Evolutionary conservation across 2,888 invertebrate species (phyloP), one percentile per base, ranked within the genome.

Genomic region (Dioctria linearis): DNA sequence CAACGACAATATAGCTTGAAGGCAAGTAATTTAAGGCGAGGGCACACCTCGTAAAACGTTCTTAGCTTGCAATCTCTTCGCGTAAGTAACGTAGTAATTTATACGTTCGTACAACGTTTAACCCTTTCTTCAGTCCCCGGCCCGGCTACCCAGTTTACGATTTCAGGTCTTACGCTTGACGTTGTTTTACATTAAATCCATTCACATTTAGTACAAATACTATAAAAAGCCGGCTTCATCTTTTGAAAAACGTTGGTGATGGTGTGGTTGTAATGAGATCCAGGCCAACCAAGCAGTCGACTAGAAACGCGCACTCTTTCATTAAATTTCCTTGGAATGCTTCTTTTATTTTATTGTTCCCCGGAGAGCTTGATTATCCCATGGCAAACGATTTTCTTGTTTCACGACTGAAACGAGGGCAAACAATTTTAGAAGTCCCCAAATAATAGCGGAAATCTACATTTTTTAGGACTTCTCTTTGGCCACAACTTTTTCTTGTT

Each of bases 291-390:
- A 63, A 63, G 73, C 59, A 46, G 25, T 75, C 73, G 42, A 59
- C 73, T 42, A 43, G 73, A 42, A 59, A 67, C 43, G 54, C 73
- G 54, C 43, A 59, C 43, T 59, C 59, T 75, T 75, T 75, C 73
- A 75, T 75, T 75, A 75, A 75, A 75, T 59, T 75, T 75, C 59
- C 73, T 59, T 57, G 57, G 59, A 42, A 57, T 25, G 57, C 13
- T 75, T 39, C 73, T 75, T 75, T 59, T 75, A 42, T 59, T 75
- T 75, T 75, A 75, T 75, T 75, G 73, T 59, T 75, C 59, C 73
- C 59, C 42, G 59, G 73, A 75, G 73, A 59, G 42, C 73, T 75
- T 75, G 57, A 75, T 75, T 75, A 75, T 75, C 73, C 73, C 59
- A 42, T 59, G 73, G 73, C 59, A 75, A 75, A 75, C 73, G 73